Evolutionary conservation across 2,888 invertebrate species (phyloP).

Genomic region (Acanthoscelides obtectus): DNA sequence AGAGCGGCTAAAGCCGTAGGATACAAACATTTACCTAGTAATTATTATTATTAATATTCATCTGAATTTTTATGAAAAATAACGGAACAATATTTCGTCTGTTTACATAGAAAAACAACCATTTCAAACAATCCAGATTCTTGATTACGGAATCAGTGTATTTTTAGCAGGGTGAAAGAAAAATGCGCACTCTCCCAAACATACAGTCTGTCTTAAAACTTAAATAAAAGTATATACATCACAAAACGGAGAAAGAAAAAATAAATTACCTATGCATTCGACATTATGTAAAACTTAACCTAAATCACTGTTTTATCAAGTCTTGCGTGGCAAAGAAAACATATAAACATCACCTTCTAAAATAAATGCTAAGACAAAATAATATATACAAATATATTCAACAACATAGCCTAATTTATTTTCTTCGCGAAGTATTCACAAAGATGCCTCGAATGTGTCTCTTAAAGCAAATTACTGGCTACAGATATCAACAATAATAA

Average conservation of each 20-base stretch:
- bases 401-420: slow-evolving; percentile 35
- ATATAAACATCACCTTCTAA: slow-evolving; percentile 29
- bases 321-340: slow-evolving; percentile 41
- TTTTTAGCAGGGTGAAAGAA: not conserved
- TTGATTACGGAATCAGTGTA: not conserved
- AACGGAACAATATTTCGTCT: slow-evolving; percentile 40
- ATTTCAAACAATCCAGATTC: not conserved
- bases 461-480: slow-evolving; percentile 19
- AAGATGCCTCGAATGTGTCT: slow-evolving; percentile 38
- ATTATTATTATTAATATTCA: slow-evolving; percentile 53
- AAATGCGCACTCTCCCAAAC: slow-evolving; percentile 38
- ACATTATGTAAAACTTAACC: slow-evolving; percentile 39
- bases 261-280: slow-evolving; percentile 39
- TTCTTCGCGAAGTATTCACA: slow-evolving; percentile 41
- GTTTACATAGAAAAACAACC: not conserved
- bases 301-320: slow-evolving; percentile 45
- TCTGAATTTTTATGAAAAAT: slow-evolving; percentile 35
- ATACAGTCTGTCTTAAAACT: slow-evolving; percentile 35
- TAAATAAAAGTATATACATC: slow-evolving; percentile 43
- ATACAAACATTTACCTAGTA: slow-evolving; percentile 53
- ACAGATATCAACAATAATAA: slow-evolving; percentile 1
- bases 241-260: slow-evolving; percentile 35
- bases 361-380: slow-evolving; percentile 35
- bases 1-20: slow-evolving; percentile 51
- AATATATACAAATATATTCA: slow-evolving; percentile 36